These are phyloP conservation scores for Volucella zonaria DNA, from an alignment of 2,888 invertebrate species.

Conservation along the genomic window DNA sequence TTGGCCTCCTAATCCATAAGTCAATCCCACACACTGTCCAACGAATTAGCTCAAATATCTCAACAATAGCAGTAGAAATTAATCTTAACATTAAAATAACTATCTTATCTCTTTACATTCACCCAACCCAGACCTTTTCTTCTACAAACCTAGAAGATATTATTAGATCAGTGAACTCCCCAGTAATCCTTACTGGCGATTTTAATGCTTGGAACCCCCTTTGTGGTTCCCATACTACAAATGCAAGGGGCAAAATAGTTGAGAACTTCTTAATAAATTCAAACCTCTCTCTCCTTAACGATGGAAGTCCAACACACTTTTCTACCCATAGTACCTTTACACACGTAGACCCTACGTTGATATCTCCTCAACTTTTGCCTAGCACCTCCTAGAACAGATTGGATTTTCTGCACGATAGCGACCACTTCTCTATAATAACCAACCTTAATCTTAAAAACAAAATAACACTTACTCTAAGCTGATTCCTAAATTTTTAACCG, in stretches of 20 bases:
- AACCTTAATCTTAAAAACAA: neutral
- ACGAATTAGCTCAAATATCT: conserved; percentile 14
- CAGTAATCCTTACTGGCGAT: too few relatives aligned
- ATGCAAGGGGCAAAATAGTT: conserved; percentile 23
- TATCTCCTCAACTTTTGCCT: conserved; percentile 14
- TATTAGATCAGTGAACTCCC: too few relatives aligned
- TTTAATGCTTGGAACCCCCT: too few relatives aligned
- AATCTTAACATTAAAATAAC: conserved; percentile 29
- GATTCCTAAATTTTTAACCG: too few relatives aligned
- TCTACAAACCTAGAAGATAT: too few relatives aligned
- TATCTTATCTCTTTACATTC: neutral
- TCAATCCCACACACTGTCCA: conserved; percentile 42
- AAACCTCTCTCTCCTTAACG: conserved; percentile 16
- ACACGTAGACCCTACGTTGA: neutral
- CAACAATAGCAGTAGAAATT: conserved; percentile 45
- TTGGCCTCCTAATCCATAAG: too few relatives aligned
- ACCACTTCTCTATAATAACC: conserved; percentile 8
- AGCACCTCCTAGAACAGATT: neutral
- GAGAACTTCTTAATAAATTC: conserved; percentile 11
- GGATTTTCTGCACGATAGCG: conserved; percentile 17
- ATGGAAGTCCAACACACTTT: conserved; percentile 1
- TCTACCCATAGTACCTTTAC: too few relatives aligned
- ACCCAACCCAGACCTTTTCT: too few relatives aligned
- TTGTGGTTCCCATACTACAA: neutral
- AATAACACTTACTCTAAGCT: too few relatives aligned